phyloP scores from a whole-genome alignment of 2,113 vertebrate genomes.

The Gallinago undulata region DNA sequence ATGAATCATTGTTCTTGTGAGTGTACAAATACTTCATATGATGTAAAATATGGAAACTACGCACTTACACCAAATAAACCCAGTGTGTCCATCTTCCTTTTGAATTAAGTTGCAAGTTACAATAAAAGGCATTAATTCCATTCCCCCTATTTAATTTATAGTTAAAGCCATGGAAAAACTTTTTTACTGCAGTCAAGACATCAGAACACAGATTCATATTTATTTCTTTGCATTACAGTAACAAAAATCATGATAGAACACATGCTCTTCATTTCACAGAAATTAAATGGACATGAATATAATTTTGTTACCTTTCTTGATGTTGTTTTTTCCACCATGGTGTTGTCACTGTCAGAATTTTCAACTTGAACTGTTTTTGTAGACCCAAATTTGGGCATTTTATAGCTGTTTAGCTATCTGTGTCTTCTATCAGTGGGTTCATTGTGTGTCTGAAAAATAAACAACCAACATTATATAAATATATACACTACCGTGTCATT shows the following conservation, averaged over 20 bases:
- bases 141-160: neutral
- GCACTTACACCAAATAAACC: neutral
- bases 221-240: neutral
- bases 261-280: neutral
- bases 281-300: neutral
- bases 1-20: neutral
- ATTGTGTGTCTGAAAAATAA: conserved; percentile 87
- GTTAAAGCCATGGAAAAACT: neutral
- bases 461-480: neutral
- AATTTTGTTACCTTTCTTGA: conserved; percentile 89
- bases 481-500: neutral
- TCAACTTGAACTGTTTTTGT: conserved; percentile 80
- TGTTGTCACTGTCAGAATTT: conserved; percentile 91
- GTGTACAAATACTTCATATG: neutral
- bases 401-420: conserved; percentile 89
- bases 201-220: neutral
- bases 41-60: neutral
- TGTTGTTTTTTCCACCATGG: conserved; percentile 96
- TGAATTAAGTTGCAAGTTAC: neutral
- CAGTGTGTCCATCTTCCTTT: neutral
- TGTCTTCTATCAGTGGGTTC: conserved; percentile 81
- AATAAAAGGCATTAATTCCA: neutral
- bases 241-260: neutral
- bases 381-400: conserved; percentile 98
- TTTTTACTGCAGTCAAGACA: neutral